phyloP scores from a whole-genome alignment of 37 sponge, comb jelly and placozoan species.

The Ianthella basta region DNA sequence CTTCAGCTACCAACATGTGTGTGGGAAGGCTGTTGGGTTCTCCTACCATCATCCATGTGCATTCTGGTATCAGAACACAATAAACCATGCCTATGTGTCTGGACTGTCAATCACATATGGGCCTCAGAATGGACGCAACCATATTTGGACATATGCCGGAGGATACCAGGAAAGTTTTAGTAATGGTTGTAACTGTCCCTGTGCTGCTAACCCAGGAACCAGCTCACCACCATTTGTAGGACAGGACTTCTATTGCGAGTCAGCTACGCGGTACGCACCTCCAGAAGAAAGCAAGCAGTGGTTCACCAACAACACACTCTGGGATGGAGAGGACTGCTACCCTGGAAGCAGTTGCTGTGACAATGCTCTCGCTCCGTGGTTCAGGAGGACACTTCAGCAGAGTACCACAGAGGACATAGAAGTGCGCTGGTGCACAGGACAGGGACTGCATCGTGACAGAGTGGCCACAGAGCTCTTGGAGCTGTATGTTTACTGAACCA shows the following conservation, averaged over 20 bases:
- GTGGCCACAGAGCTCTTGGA: slow-evolving; percentile 2
- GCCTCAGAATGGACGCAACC: not conserved
- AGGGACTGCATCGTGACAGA: not conserved
- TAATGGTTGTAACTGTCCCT: slow-evolving; percentile 15
- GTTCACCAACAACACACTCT: slow-evolving; percentile 21
- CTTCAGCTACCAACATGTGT: slow-evolving; percentile 4
- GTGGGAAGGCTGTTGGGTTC: slow-evolving; percentile 15
- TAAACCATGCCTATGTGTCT: not conserved
- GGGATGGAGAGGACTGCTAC: slow-evolving; percentile 16
- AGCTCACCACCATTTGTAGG: slow-evolving; percentile 5
- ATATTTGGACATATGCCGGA: slow-evolving; percentile 14
- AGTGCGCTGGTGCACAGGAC: slow-evolving; percentile 1
- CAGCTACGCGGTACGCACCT: not conserved
- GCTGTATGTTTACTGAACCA: not conserved
- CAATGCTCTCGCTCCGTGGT: slow-evolving; percentile 17
- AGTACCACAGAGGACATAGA: slow-evolving; percentile 4
- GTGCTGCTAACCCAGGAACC: not conserved
- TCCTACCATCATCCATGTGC: not conserved
- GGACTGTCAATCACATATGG: slow-evolving; percentile 15
- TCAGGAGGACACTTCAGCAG: not conserved
- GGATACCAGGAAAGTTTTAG: not conserved
- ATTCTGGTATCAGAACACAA: not conserved
- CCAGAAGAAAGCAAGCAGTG: not conserved
- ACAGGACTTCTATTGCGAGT: not conserved
- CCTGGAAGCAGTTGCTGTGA: slow-evolving; percentile 26